These are phyloP conservation scores for Podarcis siculus DNA, from an alignment of 2,797 vertebrate genomes.

Conservation along the genomic window DNA sequence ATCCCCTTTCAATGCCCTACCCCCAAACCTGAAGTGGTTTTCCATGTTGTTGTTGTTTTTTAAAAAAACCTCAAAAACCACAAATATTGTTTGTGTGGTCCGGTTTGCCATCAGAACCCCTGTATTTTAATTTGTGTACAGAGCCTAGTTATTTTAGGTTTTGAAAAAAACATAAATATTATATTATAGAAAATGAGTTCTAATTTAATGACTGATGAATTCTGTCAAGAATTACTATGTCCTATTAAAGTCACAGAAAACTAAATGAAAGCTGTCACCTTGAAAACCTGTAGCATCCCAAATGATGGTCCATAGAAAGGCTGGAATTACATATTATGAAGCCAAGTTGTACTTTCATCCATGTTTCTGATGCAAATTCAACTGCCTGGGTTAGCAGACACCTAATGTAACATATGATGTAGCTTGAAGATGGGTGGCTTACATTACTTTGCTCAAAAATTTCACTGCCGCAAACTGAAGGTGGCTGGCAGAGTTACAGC, in stretches of 20 bases:
- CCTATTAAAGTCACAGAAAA: not conserved
- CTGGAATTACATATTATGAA: not conserved
- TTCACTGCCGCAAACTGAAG: slow-evolving; percentile 42
- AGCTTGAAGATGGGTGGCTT: slow-evolving; percentile 29
- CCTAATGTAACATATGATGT: not conserved
- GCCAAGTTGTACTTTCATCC: not conserved
- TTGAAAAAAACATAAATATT: not conserved
- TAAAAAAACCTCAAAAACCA: no score
- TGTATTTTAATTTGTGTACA: not conserved
- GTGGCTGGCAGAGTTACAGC: slow-evolving; percentile 44
- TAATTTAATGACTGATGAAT: not conserved
- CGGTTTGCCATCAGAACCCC: no score
- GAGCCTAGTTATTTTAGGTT: not conserved
- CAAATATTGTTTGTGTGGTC: no score
- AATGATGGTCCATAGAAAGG: not conserved
- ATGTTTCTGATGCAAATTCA: not conserved
- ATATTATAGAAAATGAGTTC: not conserved
- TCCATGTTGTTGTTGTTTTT: no score
- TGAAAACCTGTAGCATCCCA: not conserved
- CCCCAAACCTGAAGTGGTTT: no score
- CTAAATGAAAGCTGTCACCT: not conserved
- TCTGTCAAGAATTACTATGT: not conserved
- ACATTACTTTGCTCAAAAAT: slow-evolving; percentile 23
- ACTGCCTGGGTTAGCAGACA: not conserved
- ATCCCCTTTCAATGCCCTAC: no score